phyloP scores from a whole-genome alignment of 1,140 invertebrate genomes.

The Pogonus chalceus region DNA sequence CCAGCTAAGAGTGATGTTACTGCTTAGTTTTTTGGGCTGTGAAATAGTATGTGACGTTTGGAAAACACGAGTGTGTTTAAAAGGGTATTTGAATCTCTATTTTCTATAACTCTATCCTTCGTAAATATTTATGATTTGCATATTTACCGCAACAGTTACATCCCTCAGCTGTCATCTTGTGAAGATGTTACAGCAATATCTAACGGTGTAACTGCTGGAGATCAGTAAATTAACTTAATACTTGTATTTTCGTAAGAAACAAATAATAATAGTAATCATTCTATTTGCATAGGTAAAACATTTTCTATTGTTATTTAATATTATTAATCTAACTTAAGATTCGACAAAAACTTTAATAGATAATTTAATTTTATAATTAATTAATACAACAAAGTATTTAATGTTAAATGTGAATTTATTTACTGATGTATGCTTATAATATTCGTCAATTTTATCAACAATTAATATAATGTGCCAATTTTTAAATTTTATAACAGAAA shows the following conservation, averaged over 20 bases:
- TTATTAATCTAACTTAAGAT: no score
- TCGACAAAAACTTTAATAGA: no score
- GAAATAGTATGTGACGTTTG: not conserved
- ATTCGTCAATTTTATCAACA: conserved; percentile 4
- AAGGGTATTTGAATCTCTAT: not conserved
- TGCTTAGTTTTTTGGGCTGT: conserved; percentile 1
- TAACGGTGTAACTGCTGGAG: no score
- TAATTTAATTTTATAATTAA: no score
- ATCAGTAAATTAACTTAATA: no score
- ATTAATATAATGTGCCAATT: conserved; percentile 5
- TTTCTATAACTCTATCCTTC: not conserved
- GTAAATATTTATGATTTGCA: not conserved
- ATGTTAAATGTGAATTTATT: not conserved
- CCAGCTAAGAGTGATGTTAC: conserved; percentile 4
- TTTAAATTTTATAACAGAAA: conserved; percentile 6
- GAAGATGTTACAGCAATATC: no score
- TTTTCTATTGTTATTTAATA: no score
- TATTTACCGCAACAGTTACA: not conserved
- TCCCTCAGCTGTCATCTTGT: no score
- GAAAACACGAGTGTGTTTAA: not conserved
- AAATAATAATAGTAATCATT: no score
- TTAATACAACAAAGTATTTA: no score
- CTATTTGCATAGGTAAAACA: no score
- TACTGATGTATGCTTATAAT: not conserved
- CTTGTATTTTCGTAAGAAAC: no score